Conservation (phyloP, 2,797 vertebrate species). For the Ctenosaura bakeri region DNA sequence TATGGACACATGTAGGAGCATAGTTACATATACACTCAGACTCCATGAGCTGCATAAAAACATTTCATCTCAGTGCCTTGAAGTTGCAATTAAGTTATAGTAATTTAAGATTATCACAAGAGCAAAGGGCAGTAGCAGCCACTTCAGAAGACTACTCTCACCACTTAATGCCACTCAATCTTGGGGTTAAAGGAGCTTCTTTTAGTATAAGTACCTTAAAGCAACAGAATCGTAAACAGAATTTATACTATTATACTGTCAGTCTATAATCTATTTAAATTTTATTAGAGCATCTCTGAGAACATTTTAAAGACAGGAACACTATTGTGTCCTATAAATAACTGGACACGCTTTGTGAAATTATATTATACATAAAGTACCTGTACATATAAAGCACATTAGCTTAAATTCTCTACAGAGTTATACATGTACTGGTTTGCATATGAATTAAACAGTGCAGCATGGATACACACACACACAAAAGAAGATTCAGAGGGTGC, state of each 20-base stretch:
- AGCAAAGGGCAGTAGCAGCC: conserved; percentile 84
- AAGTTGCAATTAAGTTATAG: conserved; percentile 84
- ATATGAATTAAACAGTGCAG: conserved; percentile 14
- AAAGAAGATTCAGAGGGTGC: conserved; percentile 41
- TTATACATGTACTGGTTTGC: background rate
- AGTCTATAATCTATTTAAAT: conserved; percentile 82
- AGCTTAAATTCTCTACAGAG: conserved; percentile 10
- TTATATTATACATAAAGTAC: conserved; percentile 55
- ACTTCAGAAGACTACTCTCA: conserved; percentile 80
- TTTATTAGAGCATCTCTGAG: conserved; percentile 80
- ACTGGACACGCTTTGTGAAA: conserved; percentile 66
- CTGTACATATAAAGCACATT: conserved; percentile 37
- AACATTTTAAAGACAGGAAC: conserved; percentile 79
- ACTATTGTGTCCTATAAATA: conserved; percentile 76
- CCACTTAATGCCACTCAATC: conserved; percentile 83
- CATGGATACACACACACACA: conserved; percentile 17
- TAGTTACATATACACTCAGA: conserved; percentile 50
- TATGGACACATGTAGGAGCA: conserved; percentile 66
- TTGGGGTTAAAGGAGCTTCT: conserved; percentile 86
- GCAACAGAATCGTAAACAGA: conserved; percentile 86
- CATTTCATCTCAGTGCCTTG: conserved; percentile 73
- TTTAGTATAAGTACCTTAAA: conserved; percentile 85
- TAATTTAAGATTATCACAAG: conserved; percentile 86
- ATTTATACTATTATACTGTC: conserved; percentile 84
- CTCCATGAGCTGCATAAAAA: conserved; percentile 63